Evolutionary conservation across 2,797 vertebrate genomes (phyloP), one percentile per base, ranked within the genome.

Genomic region (Pangasius macronema): DNA sequence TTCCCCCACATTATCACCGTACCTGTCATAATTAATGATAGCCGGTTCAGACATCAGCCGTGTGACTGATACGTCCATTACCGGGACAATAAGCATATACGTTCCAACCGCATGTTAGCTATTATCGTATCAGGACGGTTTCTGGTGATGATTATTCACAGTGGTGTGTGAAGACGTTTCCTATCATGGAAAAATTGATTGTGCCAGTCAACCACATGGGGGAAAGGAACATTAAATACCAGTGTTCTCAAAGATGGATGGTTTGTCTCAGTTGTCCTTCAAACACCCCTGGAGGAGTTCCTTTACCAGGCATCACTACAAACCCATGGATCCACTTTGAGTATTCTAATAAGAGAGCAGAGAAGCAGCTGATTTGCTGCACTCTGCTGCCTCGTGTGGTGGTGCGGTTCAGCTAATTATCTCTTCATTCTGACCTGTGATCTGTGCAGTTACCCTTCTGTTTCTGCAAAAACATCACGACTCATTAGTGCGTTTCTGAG

Each of bases 21-120:
- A 92, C 91, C 91, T 91, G 91, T 91, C 92, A 88, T 81, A 89
- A 91, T 92, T 95, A 94, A 95, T 95, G 92, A 91, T 68, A 90
- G 91, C 90, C 93, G 92, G 94, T 93, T 90, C 83, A 85, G 91
- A 85, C 87, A 77, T 89, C 90, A 90, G 90, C 91, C 90, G 90
- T 88, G 80, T 93, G 92, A 94, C 89, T 93, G 93, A 90, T 89
- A 14, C 90, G 90, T 91, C 92, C 88, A 86, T 92, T 94, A 95
- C 91, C 91, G 91, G 91, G 91, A 95, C 92, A 92, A 91, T 92
- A 91, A 92, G 88, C 92, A 87, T 84, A 87, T 55, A 77, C 88
- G 87, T 67, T 89, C 85, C 85, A 86, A 89, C 84, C 86, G 85
- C 65, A 86, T 88, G 91, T 91, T 90, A 46, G 76, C 90, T 92